Base-by-base conservation (phyloP, 2,888 invertebrate genomes). In the Tenthredo mesomela region DNA sequence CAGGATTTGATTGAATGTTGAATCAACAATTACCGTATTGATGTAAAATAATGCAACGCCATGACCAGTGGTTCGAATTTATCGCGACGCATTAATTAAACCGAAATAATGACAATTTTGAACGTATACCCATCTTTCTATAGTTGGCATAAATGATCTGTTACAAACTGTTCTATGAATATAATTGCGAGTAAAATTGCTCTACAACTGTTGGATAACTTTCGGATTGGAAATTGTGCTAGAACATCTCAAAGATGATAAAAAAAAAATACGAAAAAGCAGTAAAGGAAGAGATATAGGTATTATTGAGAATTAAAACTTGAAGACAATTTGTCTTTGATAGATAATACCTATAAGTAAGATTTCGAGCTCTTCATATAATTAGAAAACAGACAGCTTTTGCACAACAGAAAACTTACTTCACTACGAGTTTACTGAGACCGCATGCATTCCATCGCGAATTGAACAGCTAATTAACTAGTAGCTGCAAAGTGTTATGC, bases 21-120 rank as follows among this genome's bases (percentile, higher is more conserved):
- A n/a, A 43, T 40, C 37, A 33, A 37, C 70, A 29, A 54, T 50
- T 47, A 47, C 15, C 15, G 15, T 47, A 70, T 7, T 40, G n/a
- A n/a, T 10, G 43, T 43, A 73, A 73, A 40, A 73, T 73, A 21
- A 73, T 43, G 40, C 73, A 21, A 73, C 21, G 25, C 15, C 73
- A 43, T 40, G n/a, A 73, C 15, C 29, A 33, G 18, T 67, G 29
- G 67, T 18, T 67, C 18, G 33, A 7, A 67, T 73, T 21, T 21
- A 40, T n/a, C 73, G n/a, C 4, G 43, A 21, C 3, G 43, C n/a
- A 21, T 43, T n/a, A 43, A 43, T 73, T 43, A n/a, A n/a, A 10
- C 21, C 7, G 6, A 12, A 43, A 43, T 73, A 29, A 43, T 43
- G 9, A 73, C 43, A 29, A 70, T 70, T 70, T 73, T 2, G 2